Base-by-base conservation (phyloP, 2,888 invertebrate species). In the Amphipoea lucens region DNA sequence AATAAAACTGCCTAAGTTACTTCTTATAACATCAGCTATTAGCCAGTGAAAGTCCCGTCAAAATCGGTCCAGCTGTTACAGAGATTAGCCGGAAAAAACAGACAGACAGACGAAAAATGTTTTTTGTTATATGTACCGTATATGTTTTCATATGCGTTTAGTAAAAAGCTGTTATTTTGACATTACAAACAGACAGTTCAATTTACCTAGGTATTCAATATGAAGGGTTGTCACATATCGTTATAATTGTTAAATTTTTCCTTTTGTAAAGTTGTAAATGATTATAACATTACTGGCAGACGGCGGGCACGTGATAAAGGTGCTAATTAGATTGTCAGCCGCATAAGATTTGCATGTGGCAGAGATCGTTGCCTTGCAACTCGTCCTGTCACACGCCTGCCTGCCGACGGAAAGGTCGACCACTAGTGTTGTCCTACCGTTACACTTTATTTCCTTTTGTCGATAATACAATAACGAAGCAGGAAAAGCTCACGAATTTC, bases 261-360 rank as follows among this genome's bases (percentile, higher is more conserved):
- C 48, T 60, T 60, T 79, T 62, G 36, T 82, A 57, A 78, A 78
- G 51, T 68, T 60, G 76, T 87, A 87, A 85, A 85, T 71, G 80
- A 87, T 84, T 77, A 79, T 81, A 66, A 81, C 72, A 79, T 80
- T 82, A 75, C 74, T 83, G 79, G 77, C 77, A 65, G 84, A 74
- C 78, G 67, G 68, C 74, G 73, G 72, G 85, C 88, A 87, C 84
- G 86, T 88, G 87, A 88, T 89, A 80, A 87, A 92, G 81, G 90
- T 89, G 91, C 86, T 91, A 92, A 92, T 91, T 88, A 90, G 89
- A 83, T 90, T 90, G 92, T 92, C 89, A 90, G 84, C 79, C 87
- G 89, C 84, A 78, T 82, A 87, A 87, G 86, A 91, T 91, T 91
- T 91, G 90, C 91, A 91, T 91, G 88, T 86, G 70, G 78, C 70